Evolutionary conservation across 1,140 invertebrate species (phyloP).

Genomic region (Hycleus phaleratus): DNA sequence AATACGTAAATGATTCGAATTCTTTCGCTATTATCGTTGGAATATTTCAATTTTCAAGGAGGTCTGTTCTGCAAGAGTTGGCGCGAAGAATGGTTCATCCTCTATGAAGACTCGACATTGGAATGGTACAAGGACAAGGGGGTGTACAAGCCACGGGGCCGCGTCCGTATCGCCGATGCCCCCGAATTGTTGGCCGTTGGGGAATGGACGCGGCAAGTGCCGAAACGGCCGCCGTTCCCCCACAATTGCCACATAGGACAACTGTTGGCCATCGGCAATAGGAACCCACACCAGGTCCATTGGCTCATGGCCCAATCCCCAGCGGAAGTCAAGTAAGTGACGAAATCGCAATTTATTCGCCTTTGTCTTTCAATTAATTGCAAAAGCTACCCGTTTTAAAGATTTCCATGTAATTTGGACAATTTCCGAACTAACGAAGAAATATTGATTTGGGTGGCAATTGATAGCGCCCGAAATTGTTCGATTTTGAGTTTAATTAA

Average conservation of each 20-base stretch:
- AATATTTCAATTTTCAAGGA: slow-evolving; percentile 44
- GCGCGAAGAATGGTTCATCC: slow-evolving; percentile 70
- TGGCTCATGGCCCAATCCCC: slow-evolving; percentile 38
- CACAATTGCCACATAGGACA: slow-evolving; percentile 55
- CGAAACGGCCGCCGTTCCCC: slow-evolving; percentile 58
- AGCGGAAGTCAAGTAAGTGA: slow-evolving; percentile 37
- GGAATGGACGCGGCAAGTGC: slow-evolving; percentile 64
- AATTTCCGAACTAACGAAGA: too few relatives aligned
- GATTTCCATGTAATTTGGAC: too few relatives aligned
- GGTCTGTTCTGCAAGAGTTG: slow-evolving; percentile 69
- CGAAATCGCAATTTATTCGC: background rate
- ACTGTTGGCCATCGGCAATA: slow-evolving; percentile 62
- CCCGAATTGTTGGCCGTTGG: slow-evolving; percentile 72
- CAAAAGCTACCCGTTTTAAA: too few relatives aligned
- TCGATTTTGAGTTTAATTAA: slow-evolving; percentile 9
- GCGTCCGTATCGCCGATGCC: slow-evolving; percentile 59
- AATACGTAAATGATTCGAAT: too few relatives aligned
- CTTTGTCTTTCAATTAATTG: too few relatives aligned
- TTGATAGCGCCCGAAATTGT: too few relatives aligned
- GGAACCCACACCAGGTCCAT: slow-evolving; percentile 36
- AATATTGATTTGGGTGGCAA: too few relatives aligned
- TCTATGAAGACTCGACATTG: slow-evolving; percentile 71
- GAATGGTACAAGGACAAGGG: slow-evolving; percentile 66
- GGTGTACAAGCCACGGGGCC: slow-evolving; percentile 43
- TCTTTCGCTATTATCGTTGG: too few relatives aligned